These are phyloP conservation scores for Urocitellus parryii DNA, from an alignment of 2,113 vertebrate genomes.

Conservation along the genomic window DNA sequence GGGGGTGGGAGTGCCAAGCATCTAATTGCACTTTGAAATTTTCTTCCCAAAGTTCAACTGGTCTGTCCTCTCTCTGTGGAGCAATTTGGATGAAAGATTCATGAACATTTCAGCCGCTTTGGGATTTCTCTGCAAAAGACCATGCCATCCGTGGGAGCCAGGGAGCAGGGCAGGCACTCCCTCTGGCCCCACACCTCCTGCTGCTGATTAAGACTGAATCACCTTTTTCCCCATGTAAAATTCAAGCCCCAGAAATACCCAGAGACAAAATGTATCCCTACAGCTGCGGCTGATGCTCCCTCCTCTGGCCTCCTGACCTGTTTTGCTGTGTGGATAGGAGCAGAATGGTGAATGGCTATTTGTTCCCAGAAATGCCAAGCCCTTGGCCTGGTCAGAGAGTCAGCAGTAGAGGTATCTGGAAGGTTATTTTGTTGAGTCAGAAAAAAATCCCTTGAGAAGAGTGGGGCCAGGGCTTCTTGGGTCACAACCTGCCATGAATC, in stretches of 20 bases:
- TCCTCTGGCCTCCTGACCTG: not conserved
- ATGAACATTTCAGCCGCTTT: not conserved
- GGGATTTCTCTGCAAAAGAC: not conserved
- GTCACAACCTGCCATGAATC: no score
- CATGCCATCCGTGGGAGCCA: rapidly evolving
- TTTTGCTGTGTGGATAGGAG: not conserved
- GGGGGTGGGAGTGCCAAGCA: not conserved
- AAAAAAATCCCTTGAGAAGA: not conserved
- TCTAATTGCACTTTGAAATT: not conserved
- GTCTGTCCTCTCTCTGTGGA: not conserved
- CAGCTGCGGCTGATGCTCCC: rapidly evolving
- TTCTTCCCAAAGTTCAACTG: not conserved
- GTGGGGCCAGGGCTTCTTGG: not conserved
- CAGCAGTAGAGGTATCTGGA: not conserved
- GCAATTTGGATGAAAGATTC: not conserved
- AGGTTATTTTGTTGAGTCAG: not conserved
- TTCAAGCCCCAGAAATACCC: not conserved
- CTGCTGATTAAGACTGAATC: not conserved
- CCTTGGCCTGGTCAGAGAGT: not conserved
- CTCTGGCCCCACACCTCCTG: not conserved
- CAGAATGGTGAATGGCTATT: not conserved
- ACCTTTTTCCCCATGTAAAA: not conserved
- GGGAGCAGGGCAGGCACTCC: not conserved
- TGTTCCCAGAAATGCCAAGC: not conserved
- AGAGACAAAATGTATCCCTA: not conserved